phyloP scores from a whole-genome alignment of 2,888 invertebrate genomes.

The Leucophenga maculata region DNA sequence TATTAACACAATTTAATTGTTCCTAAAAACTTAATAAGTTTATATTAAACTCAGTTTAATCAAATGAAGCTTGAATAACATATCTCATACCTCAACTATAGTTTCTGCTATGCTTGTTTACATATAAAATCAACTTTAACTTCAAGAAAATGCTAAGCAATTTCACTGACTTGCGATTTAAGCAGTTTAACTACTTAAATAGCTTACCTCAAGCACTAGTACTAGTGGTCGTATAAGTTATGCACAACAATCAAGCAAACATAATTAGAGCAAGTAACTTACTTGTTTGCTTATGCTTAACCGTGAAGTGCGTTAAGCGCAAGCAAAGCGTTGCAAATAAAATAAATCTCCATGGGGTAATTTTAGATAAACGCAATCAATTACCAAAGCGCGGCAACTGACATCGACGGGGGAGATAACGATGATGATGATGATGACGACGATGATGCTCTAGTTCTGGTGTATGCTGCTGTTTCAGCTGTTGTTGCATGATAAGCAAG shows the following conservation, averaged over 20 bases:
- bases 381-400: constrained; percentile 11
- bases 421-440: not conserved
- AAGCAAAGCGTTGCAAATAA: constrained; percentile 8
- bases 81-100: too few relatives aligned
- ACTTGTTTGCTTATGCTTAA: not conserved
- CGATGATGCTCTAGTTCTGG: not conserved
- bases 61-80: too few relatives aligned
- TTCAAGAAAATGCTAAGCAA: too few relatives aligned
- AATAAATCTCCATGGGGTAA: constrained; percentile 28
- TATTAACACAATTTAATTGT: too few relatives aligned
- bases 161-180: too few relatives aligned
- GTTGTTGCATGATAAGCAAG: constrained; percentile 16
- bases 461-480: not conserved
- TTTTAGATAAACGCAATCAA: constrained; percentile 29
- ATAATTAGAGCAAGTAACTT: constrained; percentile 22
- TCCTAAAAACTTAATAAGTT: too few relatives aligned
- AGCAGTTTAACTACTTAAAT: not conserved
- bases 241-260: constrained; percentile 21
- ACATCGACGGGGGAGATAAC: not conserved
- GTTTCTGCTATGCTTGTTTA: too few relatives aligned
- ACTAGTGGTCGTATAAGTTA: constrained; percentile 3
- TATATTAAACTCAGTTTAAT: too few relatives aligned
- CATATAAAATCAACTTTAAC: too few relatives aligned
- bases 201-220: too few relatives aligned
- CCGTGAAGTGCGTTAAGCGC: not conserved